phyloP scores from a whole-genome alignment of 1,140 invertebrate genomes.

The Rhagoletis pomonella region DNA sequence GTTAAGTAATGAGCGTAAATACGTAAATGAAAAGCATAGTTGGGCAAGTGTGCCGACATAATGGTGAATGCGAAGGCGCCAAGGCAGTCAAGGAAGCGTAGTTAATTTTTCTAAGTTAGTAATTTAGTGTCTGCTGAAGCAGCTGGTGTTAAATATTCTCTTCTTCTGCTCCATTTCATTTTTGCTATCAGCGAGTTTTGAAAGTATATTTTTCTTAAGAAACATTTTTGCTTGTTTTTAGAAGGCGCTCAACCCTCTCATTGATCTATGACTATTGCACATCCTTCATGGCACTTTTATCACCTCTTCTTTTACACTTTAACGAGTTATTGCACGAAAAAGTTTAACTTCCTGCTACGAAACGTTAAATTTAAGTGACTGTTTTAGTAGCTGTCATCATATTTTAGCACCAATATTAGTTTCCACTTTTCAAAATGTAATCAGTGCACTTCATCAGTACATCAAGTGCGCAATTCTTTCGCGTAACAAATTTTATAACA shows the following conservation, averaged over 20 bases:
- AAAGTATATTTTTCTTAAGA: too few relatives aligned
- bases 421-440: not conserved
- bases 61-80: not conserved
- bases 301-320: too few relatives aligned
- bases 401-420: not conserved
- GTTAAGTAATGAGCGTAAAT: slow-evolving; percentile 35
- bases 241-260: too few relatives aligned
- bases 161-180: too few relatives aligned
- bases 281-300: not conserved
- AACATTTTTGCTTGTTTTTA: too few relatives aligned
- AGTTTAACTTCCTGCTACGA: not conserved
- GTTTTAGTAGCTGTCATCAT: not conserved
- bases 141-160: too few relatives aligned
- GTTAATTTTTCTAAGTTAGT: not conserved
- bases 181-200: too few relatives aligned
- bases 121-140: not conserved
- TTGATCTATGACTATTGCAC: too few relatives aligned
- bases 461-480: not conserved
- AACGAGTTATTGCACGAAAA: not conserved
- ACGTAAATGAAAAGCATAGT: slow-evolving; percentile 15
- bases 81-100: not conserved
- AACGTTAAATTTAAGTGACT: not conserved
- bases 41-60: not conserved
- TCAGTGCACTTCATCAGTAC: not conserved
- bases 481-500: too few relatives aligned